These are phyloP conservation scores for Cetoscarus ocellatus DNA, from an alignment of 2,797 vertebrate species.

Conservation along the genomic window DNA sequence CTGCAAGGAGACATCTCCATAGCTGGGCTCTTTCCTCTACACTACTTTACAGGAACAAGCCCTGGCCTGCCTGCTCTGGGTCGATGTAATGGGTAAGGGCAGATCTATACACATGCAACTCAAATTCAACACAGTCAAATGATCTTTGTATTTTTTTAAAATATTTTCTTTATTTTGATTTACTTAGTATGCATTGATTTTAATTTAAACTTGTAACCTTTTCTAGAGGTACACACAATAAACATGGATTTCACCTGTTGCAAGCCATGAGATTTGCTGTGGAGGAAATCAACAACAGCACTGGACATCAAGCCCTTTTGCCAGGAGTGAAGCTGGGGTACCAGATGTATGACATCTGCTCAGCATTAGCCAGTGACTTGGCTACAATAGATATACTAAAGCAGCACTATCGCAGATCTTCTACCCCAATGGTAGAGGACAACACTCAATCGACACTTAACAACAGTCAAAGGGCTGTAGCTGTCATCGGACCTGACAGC, in stretches of 20 bases:
- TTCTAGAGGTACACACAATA: slow-evolving; percentile 75
- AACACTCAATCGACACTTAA: slow-evolving; percentile 3
- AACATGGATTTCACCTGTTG: slow-evolving; percentile 83
- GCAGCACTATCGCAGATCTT: slow-evolving; percentile 49
- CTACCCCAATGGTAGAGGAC: neutral
- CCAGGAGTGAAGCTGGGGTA: slow-evolving; percentile 88
- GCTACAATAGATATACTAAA: slow-evolving; percentile 80
- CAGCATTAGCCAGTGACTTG: slow-evolving; percentile 74
- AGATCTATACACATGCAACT: neutral
- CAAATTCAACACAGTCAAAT: neutral
- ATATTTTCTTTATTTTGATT: too few species aligned
- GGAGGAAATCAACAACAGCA: slow-evolving; percentile 84
- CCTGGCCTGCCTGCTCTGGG: slow-evolving; percentile 64
- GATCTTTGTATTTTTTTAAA: neutral
- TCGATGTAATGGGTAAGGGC: slow-evolving; percentile 77
- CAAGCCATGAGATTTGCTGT: slow-evolving; percentile 86
- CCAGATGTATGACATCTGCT: slow-evolving; percentile 86
- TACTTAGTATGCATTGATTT: neutral
- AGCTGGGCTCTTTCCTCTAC: slow-evolving; percentile 87
- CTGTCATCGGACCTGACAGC: slow-evolving; percentile 88
- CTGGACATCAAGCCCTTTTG: slow-evolving; percentile 61
- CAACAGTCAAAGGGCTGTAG: slow-evolving; percentile 65
- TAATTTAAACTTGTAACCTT: neutral
- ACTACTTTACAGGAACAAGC: slow-evolving; percentile 47
- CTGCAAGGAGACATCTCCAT: slow-evolving; percentile 83